Percentiles rank a stretch among this genome's conserved stretches.
Evolutionary conservation across 2,113 vertebrate genomes (phyloP).

Genomic region (Tinamus guttatus): DNA sequence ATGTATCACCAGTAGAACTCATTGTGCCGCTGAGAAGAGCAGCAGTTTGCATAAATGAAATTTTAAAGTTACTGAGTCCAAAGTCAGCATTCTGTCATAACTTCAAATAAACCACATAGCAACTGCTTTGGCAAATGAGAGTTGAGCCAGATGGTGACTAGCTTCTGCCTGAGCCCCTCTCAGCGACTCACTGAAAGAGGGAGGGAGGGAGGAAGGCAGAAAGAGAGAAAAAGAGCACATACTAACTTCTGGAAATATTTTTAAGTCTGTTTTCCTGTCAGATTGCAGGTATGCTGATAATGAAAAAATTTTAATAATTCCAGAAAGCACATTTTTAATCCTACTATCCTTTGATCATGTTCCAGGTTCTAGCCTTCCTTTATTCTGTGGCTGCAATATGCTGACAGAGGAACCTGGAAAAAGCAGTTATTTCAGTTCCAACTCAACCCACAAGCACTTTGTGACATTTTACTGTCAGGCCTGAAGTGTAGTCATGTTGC

Average conservation of each 20-base stretch:
- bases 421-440: neutral
- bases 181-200: accelerated
- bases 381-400: neutral
- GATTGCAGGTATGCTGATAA: neutral
- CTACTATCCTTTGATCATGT: neutral
- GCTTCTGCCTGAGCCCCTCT: neutral
- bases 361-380: neutral
- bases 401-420: neutral
- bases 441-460: neutral
- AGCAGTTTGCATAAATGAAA: constrained; percentile 36
- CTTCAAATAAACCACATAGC: constrained; percentile 63
- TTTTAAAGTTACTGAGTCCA: constrained; percentile 12
- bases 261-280: neutral
- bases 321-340: neutral
- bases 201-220: neutral
- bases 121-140: constrained; percentile 53
- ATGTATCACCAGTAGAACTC: neutral
- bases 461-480: neutral
- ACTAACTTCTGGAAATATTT: neutral
- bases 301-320: neutral
- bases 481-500: neutral
- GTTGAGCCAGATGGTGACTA: constrained; percentile 4
- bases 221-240: neutral
- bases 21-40: neutral
- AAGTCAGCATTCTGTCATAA: constrained; percentile 52